Base-by-base conservation (phyloP, 2,113 vertebrate species). In the Pterocles gutturalis region DNA sequence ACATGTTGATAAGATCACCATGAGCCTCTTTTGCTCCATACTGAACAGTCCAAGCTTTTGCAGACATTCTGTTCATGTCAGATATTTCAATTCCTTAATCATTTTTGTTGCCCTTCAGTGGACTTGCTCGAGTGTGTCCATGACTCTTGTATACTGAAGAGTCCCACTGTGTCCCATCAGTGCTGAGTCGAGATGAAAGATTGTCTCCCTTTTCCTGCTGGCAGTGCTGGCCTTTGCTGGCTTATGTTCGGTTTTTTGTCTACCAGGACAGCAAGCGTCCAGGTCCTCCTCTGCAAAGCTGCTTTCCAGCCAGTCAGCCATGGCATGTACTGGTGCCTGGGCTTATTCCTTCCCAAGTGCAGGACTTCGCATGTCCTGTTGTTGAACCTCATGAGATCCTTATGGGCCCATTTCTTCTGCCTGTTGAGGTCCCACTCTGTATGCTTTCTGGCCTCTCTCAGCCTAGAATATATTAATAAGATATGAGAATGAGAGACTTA, bases 161-260 rank as follows among this genome's bases (percentile, higher is more conserved):
- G 25, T 54, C 11, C 33, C 69, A 9, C 33, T 51, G 15, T 12
- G 10, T 87, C 28, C 36, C 54, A 60, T 33, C 26, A 17, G 33
- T 4, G 3, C 51, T 53, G 46, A 53, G 25, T 3, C 4, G 2
- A 53, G 58, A 41, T 38, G n/a, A 55, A 69, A 11, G 17, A 34
- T 73, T 25, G 38, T 13, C 10, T 61, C 29, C 38, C 25, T 77
- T 0, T 0, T 19, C 21, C 14, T 60, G 24, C 29, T 24, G 31
- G 17, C 34, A 69, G 24, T 60, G 38, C 24, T 84, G 53, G 28
- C 29, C 38, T 84, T 49, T 55, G 28, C 22, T 80, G 71, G 11
- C 49, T 81, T 84, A 15, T 17, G 0, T 62, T 78, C 26, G 24
- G 1, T 0, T 45, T 84, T 85, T 57, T 49, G 8, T 79, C 18